phyloP scores from a whole-genome alignment of 1,140 invertebrate genomes.

The Pararge aegeria region DNA sequence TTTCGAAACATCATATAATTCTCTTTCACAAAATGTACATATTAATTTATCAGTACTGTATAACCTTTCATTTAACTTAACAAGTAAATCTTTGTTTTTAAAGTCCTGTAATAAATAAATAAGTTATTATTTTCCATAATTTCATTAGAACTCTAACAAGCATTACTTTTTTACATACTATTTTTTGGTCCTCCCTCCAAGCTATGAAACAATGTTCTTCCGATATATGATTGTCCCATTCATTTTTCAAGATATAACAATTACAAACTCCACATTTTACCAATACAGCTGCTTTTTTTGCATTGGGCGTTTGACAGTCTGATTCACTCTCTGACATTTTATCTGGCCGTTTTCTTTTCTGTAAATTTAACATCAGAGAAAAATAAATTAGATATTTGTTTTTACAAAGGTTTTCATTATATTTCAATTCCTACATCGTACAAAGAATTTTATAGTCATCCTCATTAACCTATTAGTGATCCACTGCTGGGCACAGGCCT shows the following conservation, averaged over 20 bases:
- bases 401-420: too few relatives aligned
- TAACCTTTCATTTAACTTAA: slow-evolving; percentile 18
- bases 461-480: too few relatives aligned
- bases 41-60: slow-evolving; percentile 15
- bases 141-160: background rate
- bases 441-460: too few relatives aligned
- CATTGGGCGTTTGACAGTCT: background rate
- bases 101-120: slow-evolving; percentile 21
- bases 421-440: too few relatives aligned
- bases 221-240: slow-evolving; percentile 44
- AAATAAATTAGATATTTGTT: too few relatives aligned
- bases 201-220: slow-evolving; percentile 43
- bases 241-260: slow-evolving; percentile 22
- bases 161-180: slow-evolving; percentile 38
- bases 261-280: slow-evolving; percentile 43
- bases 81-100: slow-evolving; percentile 23
- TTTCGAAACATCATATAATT: background rate
- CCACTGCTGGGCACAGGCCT: too few relatives aligned
- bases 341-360: slow-evolving; percentile 21
- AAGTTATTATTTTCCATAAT: background rate
- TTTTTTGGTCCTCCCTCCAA: slow-evolving; percentile 37
- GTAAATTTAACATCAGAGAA: background rate
- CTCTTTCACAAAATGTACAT: slow-evolving; percentile 17
- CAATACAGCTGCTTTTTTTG: background rate
- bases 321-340: background rate